Evolutionary conservation across 2,797 vertebrate genomes (phyloP).

Genomic region (Trematomus bernacchii): DNA sequence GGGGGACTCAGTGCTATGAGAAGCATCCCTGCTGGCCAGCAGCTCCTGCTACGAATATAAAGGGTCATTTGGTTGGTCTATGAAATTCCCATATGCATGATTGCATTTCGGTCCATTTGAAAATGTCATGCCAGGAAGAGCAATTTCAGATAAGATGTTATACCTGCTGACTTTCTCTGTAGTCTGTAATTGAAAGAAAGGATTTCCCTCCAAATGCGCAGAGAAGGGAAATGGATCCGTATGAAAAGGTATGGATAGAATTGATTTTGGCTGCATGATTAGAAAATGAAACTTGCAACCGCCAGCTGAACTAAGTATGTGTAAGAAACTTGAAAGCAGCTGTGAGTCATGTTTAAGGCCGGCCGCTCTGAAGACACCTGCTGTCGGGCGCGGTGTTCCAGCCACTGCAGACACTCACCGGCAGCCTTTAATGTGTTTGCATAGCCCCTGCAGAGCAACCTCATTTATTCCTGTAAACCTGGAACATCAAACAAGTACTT

Average conservation of each 20-base stretch:
- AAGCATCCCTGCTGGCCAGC: conserved; percentile 31
- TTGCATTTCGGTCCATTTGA: not conserved
- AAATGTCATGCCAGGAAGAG: conserved; percentile 10
- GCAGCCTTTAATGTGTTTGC: conserved; percentile 79
- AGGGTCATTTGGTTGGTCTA: not conserved
- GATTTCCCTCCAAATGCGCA: not conserved
- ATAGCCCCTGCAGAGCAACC: conserved; percentile 68
- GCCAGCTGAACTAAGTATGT: conserved; percentile 5
- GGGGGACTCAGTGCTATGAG: conserved; percentile 16
- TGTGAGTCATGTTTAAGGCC: conserved; percentile 32
- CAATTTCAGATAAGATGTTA: not conserved
- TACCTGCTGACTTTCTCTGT: conserved; percentile 1
- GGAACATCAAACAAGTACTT: conserved; percentile 81
- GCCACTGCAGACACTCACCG: conserved; percentile 66
- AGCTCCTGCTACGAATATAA: conserved; percentile 19
- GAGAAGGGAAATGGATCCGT: not conserved
- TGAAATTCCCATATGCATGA: not conserved
- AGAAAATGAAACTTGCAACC: conserved; percentile 1
- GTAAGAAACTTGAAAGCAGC: conserved; percentile 39
- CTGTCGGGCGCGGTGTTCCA: conserved; percentile 64
- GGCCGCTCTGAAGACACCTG: conserved; percentile 66
- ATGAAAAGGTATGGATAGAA: conserved; percentile 7
- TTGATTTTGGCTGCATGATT: not conserved
- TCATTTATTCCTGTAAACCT: conserved; percentile 78
- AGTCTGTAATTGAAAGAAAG: conserved; percentile 20